A percentile compares a stretch with the other conserved stretches of the same genome.
Evolutionary conservation across 2,888 invertebrate genomes (phyloP).

Genomic region (Tridacna gigas): DNA sequence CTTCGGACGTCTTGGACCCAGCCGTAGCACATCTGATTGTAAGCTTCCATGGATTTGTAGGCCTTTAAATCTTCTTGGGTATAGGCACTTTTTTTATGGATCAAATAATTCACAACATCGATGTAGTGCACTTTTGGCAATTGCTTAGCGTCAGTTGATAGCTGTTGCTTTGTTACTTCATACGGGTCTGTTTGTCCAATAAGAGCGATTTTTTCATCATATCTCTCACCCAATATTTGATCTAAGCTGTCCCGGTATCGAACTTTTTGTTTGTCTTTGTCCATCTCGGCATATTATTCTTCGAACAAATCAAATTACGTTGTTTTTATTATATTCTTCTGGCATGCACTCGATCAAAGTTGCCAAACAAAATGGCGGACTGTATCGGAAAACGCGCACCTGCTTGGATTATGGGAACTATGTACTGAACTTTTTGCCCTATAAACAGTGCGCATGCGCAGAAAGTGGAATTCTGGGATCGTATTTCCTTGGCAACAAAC

Average conservation of each 20-base stretch:
- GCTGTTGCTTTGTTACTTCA: slow-evolving; percentile 2
- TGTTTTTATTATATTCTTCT: too few relatives aligned
- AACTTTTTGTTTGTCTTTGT: neutral
- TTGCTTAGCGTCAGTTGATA: slow-evolving; percentile 16
- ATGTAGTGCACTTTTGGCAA: slow-evolving; percentile 3
- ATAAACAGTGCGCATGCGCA: too few relatives aligned
- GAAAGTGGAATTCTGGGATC: too few relatives aligned
- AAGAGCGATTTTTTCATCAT: slow-evolving; percentile 16
- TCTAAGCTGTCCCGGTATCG: slow-evolving; percentile 23
- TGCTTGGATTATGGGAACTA: too few relatives aligned
- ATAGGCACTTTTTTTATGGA: slow-evolving; percentile 10
- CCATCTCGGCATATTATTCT: too few relatives aligned
- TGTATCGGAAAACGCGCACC: too few relatives aligned
- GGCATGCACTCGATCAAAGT: too few relatives aligned
- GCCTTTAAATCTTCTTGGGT: neutral
- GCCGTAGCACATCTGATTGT: slow-evolving; percentile 11
- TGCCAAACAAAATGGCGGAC: too few relatives aligned
- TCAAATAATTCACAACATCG: neutral
- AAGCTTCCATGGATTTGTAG: too few relatives aligned
- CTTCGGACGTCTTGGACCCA: slow-evolving; percentile 2
- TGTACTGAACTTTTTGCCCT: too few relatives aligned
- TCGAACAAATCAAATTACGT: too few relatives aligned
- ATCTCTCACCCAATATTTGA: neutral
- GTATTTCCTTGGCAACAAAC: too few relatives aligned
- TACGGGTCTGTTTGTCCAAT: slow-evolving; percentile 26